These are phyloP conservation scores for Nannobrachium achirus DNA, from an alignment of 2,113 vertebrate species.

Conservation along the genomic window DNA sequence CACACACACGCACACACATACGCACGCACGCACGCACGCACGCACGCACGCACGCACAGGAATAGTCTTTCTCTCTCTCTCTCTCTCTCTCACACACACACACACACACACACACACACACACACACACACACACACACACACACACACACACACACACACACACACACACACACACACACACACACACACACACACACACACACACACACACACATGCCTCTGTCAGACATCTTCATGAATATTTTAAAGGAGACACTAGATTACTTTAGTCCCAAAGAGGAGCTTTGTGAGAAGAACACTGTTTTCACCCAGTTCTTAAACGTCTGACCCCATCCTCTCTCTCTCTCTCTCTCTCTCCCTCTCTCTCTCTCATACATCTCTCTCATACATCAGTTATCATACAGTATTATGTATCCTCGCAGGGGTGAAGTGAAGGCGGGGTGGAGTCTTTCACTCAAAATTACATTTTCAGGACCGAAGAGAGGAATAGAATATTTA, in stretches of 20 bases:
- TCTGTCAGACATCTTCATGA: too few species aligned
- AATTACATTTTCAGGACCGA: too few species aligned
- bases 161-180: too few species aligned
- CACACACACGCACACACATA: neutral
- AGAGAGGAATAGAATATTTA: too few species aligned
- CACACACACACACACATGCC: neutral
- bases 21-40: slow-evolving; percentile 3
- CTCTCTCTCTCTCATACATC: slow-evolving; percentile 9
- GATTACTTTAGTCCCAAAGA: slow-evolving; percentile 13
- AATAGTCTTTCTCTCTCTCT: neutral
- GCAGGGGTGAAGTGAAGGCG: too few species aligned
- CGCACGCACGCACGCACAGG: neutral
- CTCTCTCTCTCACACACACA: neutral
- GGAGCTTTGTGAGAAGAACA: neutral
- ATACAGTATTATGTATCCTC: too few species aligned
- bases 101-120: slow-evolving; percentile 6
- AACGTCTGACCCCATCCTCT: neutral
- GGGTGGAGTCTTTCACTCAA: too few species aligned
- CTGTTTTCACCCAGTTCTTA: slow-evolving; percentile 6
- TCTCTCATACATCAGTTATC: too few species aligned
- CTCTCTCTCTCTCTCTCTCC: neutral
- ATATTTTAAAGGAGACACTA: slow-evolving; percentile 44
- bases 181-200: slow-evolving; percentile 17
- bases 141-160: neutral
- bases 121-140: slow-evolving; percentile 15